phyloP scores from a whole-genome alignment of 92 coral and sea anemone genomes.

The Epizoanthus fatuus region DNA sequence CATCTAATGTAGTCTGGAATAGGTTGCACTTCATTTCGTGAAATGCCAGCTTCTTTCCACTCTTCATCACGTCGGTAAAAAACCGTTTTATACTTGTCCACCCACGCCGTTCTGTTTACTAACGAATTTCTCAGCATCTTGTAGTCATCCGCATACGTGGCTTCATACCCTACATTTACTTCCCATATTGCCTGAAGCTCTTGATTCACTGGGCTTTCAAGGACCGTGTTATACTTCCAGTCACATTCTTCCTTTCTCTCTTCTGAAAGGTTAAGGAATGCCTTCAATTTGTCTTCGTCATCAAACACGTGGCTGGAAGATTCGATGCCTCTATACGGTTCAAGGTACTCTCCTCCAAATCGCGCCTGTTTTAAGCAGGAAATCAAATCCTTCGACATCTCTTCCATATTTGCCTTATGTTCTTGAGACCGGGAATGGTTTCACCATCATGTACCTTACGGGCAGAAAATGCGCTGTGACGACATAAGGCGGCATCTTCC shows the following conservation, averaged over 20 bases:
- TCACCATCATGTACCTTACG: background rate
- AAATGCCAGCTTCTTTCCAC: background rate
- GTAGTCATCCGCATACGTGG: too few relatives aligned
- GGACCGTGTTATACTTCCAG: too few relatives aligned
- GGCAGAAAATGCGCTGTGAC: background rate
- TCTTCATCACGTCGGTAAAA: background rate
- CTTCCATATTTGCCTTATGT: constrained; percentile 3
- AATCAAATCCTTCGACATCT: background rate
- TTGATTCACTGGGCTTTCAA: too few relatives aligned
- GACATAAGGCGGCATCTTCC: constrained; percentile 8
- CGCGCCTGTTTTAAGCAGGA: constrained; percentile 10
- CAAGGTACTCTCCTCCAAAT: constrained; percentile 20
- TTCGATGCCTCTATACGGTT: background rate
- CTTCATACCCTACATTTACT: too few relatives aligned
- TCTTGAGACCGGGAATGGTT: background rate
- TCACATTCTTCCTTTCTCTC: too few relatives aligned
- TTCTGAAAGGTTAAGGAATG: too few relatives aligned
- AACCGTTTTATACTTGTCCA: constrained; percentile 6
- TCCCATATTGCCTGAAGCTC: too few relatives aligned
- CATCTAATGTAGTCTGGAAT: constrained; percentile 41
- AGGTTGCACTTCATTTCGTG: constrained; percentile 2
- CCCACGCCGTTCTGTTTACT: constrained; percentile 33
- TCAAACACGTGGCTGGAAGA: constrained; percentile 8
- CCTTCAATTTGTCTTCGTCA: background rate
- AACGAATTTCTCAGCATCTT: background rate